Percentiles rank a stretch among this genome's conserved stretches.
These are phyloP conservation scores for Thysanoteuthis rhombus DNA, from an alignment of 2,888 invertebrate genomes.

Conservation along the genomic window DNA sequence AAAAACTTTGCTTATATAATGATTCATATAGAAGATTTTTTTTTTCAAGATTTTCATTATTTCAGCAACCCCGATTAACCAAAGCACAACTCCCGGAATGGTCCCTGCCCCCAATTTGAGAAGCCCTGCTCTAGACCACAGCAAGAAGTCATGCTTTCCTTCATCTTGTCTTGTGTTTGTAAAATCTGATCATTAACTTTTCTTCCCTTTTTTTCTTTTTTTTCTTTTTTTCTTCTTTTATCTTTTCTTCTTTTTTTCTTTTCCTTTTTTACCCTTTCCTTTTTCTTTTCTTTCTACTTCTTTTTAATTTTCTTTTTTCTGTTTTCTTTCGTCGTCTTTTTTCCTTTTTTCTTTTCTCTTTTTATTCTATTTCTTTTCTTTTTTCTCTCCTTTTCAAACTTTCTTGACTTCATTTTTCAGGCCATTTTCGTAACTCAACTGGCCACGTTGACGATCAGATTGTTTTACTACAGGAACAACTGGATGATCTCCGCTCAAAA, in stretches of 20 bases:
- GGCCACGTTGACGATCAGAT: background rate
- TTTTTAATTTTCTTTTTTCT: background rate
- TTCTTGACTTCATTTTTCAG: background rate
- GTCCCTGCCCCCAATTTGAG: no score
- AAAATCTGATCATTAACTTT: no score
- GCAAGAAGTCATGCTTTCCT: no score
- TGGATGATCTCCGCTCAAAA: conserved; percentile 45
- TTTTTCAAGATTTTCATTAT: no score
- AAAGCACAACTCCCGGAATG: no score
- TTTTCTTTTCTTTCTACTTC: background rate
- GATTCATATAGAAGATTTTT: no score
- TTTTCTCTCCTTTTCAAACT: background rate
- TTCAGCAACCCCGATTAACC: no score
- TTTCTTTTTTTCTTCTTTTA: background rate
- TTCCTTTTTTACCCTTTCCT: background rate
- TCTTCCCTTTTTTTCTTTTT: no score
- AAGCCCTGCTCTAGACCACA: no score
- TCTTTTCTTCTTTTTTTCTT: background rate
- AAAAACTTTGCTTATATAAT: no score
- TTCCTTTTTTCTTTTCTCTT: background rate
- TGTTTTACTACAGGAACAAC: conserved; percentile 31
- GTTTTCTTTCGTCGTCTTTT: background rate
- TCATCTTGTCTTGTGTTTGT: no score
- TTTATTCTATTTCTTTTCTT: background rate
- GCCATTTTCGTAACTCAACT: background rate